These are phyloP conservation scores for Drosophila barbarae DNA, from an alignment of 2,888 invertebrate species.

Conservation along the genomic window DNA sequence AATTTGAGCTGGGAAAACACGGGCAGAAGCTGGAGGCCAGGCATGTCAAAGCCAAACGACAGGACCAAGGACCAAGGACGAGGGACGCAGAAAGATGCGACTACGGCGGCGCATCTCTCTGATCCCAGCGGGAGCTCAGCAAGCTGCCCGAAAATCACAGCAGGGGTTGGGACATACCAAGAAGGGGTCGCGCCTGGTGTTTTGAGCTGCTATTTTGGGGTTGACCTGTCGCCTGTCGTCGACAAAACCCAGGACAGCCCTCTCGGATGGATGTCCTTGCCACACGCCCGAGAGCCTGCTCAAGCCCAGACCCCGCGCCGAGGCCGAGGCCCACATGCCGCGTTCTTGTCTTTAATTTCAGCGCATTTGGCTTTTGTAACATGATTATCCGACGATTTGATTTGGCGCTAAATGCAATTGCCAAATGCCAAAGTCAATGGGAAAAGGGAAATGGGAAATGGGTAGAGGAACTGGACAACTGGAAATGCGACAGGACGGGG, in stretches of 20 bases:
- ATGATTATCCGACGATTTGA: conserved; percentile 80
- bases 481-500: neutral
- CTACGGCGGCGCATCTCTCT: conserved; percentile 65
- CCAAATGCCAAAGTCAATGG: conserved; percentile 71
- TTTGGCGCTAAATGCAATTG: conserved; percentile 78
- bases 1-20: conserved; percentile 4
- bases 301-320: neutral
- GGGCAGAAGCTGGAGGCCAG: neutral
- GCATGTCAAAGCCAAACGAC: conserved; percentile 61
- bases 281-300: conserved; percentile 20
- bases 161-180: conserved; percentile 38
- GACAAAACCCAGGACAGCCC: conserved; percentile 23
- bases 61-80: conserved; percentile 3
- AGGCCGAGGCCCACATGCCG: conserved; percentile 52
- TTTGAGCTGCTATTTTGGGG: conserved; percentile 37
- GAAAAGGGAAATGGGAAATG: conserved; percentile 23
- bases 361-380: conserved; percentile 79
- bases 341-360: conserved; percentile 75
- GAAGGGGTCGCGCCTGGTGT: conserved; percentile 36
- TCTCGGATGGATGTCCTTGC: conserved; percentile 22
- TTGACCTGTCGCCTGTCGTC: conserved; percentile 45
- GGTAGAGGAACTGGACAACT: conserved; percentile 4
- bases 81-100: conserved; percentile 27
- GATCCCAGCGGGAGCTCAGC: conserved; percentile 76
- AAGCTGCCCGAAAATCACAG: conserved; percentile 71